These are phyloP conservation scores for Dorcus parallelipipedus DNA, from an alignment of 2,888 invertebrate species.

Conservation along the genomic window DNA sequence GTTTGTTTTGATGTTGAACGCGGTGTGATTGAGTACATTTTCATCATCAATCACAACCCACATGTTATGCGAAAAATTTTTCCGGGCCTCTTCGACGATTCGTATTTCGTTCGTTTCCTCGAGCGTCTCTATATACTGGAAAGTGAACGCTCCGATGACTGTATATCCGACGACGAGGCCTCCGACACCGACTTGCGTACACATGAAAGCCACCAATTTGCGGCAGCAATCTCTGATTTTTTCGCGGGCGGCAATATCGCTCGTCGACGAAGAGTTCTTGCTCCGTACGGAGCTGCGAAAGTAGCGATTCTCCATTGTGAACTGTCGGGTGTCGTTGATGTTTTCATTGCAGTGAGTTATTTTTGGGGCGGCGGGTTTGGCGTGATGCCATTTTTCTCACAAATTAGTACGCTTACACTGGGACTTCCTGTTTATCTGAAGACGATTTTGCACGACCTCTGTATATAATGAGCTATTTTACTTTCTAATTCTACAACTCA, in stretches of 20 bases:
- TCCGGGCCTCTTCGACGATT: constrained; percentile 53
- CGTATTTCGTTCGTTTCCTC: constrained; percentile 49
- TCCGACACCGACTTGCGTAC: constrained; percentile 88
- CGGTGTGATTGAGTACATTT: constrained; percentile 62
- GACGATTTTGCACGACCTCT: too few relatives aligned
- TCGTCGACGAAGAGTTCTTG: constrained; percentile 59
- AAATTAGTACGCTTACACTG: neutral
- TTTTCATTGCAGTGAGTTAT: neutral
- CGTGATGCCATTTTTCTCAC: neutral
- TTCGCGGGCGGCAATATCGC: constrained; percentile 66
- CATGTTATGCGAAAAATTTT: constrained; percentile 59
- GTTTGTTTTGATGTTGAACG: constrained; percentile 62
- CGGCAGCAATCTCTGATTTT: constrained; percentile 82
- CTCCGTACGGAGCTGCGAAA: constrained; percentile 35
- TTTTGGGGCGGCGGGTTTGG: neutral
- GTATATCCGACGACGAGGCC: constrained; percentile 85
- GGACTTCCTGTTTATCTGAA: neutral
- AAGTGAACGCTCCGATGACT: constrained; percentile 78
- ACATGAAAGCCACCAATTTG: constrained; percentile 86
- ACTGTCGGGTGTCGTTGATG: neutral
- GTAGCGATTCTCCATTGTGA: constrained; percentile 21
- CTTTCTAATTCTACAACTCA: too few relatives aligned
- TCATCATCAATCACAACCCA: constrained; percentile 65
- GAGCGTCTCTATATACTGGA: constrained; percentile 73
- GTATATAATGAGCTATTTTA: too few relatives aligned